Percentiles rank a stretch among this genome's conserved stretches.
These are phyloP conservation scores for Channa striata DNA, from an alignment of 2,797 vertebrate genomes.

Conservation along the genomic window DNA sequence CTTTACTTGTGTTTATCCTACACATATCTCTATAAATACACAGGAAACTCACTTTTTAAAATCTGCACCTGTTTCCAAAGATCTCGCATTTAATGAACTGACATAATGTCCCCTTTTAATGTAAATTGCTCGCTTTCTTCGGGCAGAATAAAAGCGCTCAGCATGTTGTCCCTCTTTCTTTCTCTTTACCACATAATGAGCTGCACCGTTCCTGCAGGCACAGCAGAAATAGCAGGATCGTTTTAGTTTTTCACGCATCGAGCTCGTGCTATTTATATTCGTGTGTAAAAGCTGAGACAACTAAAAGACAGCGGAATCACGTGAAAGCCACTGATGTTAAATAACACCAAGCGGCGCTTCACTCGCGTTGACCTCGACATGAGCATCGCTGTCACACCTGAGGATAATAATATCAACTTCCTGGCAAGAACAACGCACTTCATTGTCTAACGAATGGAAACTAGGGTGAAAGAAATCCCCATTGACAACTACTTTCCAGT, in stretches of 20 bases:
- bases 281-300: slow-evolving; percentile 3
- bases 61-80: slow-evolving; percentile 12
- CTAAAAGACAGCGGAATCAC: not conserved
- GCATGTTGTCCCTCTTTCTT: not conserved
- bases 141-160: not conserved
- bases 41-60: slow-evolving; percentile 21
- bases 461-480: slow-evolving; percentile 62
- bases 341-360: not conserved
- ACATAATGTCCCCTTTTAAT: not conserved
- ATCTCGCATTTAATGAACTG: not conserved
- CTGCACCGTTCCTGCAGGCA: not conserved
- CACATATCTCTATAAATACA: not conserved
- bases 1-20: slow-evolving; percentile 6
- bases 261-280: not conserved
- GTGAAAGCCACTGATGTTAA: not conserved
- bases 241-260: not conserved
- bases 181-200: slow-evolving; percentile 11
- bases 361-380: slow-evolving; percentile 4
- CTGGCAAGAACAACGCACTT: slow-evolving; percentile 7
- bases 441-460: slow-evolving; percentile 66
- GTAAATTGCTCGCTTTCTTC: not conserved
- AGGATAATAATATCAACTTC: slow-evolving; percentile 42
- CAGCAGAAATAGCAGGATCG: slow-evolving; percentile 5
- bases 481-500: slow-evolving; percentile 69
- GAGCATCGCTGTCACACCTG: slow-evolving; percentile 12